Evolutionary conservation across 2,888 invertebrate species (phyloP), one percentile per base, ranked within the genome.

Genomic region (Lypha dubia): DNA sequence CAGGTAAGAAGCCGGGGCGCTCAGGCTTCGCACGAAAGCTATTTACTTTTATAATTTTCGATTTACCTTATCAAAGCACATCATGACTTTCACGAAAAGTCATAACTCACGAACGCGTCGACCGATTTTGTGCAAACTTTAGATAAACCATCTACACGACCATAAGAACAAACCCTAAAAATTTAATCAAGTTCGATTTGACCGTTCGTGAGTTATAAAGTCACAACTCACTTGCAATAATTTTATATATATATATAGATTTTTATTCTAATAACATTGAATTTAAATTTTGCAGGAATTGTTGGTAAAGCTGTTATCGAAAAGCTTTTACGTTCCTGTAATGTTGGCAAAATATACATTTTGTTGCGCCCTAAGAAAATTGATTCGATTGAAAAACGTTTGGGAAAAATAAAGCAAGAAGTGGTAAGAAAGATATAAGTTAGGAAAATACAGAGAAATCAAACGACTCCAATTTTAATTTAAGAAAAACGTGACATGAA

Each of bases 291-390:
- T 35, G 7, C 7, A 94, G 98, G 97, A 0, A 98, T 98, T 89
- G 94, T 98, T 91, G 98, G 98, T 0, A 98, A 98, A 93, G 96
- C 96, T 0, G 91, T 98, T 24, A 93, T 98, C 7, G 98, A 98
- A 91, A 98, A 98, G 91, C 92, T 98, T 4, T 92, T 98, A 3
- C 94, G 97, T 87, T 96, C 96, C 3, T 97, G 97, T 89, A 95
- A 95, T 3, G 90, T 98, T n/a, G 93, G 94, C 46, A 94, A 94
- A 71, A 95, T 98, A 83, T 98, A 96, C 90, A 88, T 98, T 8
- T 93, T 98, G 56, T 92, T 98, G 86, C 93, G 98, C 44, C 93
- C 94, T 0, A 96, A 96, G 89, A 95, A 94, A 83, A 95, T 1
- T 35, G 4, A 35, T 35, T 35, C 35, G 35, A 93, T 95, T 0